Conservation (phyloP, 2,888 invertebrate species). For the Carpatolechia fugitivella region DNA sequence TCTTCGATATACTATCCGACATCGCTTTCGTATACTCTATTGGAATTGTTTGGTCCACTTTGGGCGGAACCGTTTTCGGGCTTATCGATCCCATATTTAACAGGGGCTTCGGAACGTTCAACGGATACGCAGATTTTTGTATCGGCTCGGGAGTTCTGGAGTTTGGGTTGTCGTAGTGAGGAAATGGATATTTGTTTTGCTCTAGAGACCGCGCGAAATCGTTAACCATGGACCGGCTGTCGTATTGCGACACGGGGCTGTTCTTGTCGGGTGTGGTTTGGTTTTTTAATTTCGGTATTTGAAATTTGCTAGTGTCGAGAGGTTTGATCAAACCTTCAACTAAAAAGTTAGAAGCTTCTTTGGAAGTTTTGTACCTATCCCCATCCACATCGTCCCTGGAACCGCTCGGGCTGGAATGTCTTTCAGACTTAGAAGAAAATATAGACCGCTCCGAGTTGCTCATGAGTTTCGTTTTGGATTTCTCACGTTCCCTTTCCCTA, state of each 20-base stretch:
- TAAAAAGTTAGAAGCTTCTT: conserved; percentile 79
- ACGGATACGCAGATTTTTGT: conserved; percentile 66
- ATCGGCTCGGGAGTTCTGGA: conserved; percentile 54
- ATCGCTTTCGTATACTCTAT: conserved; percentile 61
- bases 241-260: conserved; percentile 62
- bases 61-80: conserved; percentile 60
- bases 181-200: conserved; percentile 67
- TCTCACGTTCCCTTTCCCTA: conserved; percentile 82
- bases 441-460: conserved; percentile 82
- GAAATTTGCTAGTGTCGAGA: conserved; percentile 89
- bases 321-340: conserved; percentile 89
- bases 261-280: conserved; percentile 71
- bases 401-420: conserved; percentile 84
- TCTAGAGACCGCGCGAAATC: conserved; percentile 67
- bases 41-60: conserved; percentile 55
- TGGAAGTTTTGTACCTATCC: conserved; percentile 81
- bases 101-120: conserved; percentile 69
- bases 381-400: conserved; percentile 82
- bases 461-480: conserved; percentile 79
- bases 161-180: conserved; percentile 63
- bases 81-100: conserved; percentile 67
- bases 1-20: conserved; percentile 61
- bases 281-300: conserved; percentile 88
- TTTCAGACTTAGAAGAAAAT: conserved; percentile 80
- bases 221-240: conserved; percentile 65